Percentiles rank a stretch among this genome's conserved stretches.
Conservation (phyloP, 2,113 vertebrate genomes). For the Parus major region DNA sequence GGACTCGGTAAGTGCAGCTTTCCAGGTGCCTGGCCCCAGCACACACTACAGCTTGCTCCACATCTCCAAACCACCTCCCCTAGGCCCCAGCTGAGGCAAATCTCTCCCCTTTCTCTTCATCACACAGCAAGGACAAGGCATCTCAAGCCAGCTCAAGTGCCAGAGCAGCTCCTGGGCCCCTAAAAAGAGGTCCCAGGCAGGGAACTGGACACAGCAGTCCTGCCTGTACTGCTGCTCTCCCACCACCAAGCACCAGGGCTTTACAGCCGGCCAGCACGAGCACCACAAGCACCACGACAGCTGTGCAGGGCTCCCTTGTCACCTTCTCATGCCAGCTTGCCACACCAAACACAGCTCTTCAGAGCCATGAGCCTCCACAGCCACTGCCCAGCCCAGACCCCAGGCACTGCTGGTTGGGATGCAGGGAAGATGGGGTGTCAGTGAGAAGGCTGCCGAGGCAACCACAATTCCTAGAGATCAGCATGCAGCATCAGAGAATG, state of each 20-base stretch:
- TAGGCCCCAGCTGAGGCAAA: rapidly evolving
- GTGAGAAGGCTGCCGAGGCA: rapidly evolving
- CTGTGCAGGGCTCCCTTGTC: background rate
- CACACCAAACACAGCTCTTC: background rate
- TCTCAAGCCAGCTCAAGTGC: background rate
- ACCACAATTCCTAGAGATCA: background rate
- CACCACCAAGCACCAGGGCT: background rate
- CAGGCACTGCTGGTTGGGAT: rapidly evolving
- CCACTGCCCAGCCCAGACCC: background rate
- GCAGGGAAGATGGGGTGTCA: rapidly evolving
- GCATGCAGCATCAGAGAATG: background rate
- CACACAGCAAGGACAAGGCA: background rate
- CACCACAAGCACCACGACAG: rapidly evolving
- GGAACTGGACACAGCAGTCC: background rate
- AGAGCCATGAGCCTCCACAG: rapidly evolving
- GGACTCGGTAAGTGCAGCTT: rapidly evolving
- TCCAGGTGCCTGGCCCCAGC: rapidly evolving
- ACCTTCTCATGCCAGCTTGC: background rate
- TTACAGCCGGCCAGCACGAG: rapidly evolving
- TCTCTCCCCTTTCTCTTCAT: background rate
- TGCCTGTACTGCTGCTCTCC: background rate
- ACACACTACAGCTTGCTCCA: background rate
- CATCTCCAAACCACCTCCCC: background rate
- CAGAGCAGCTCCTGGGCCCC: background rate
- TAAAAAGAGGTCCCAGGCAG: background rate